Evolutionary conservation across 2,113 vertebrate genomes (phyloP).

Genomic region (Cynopterus brachyotis): DNA sequence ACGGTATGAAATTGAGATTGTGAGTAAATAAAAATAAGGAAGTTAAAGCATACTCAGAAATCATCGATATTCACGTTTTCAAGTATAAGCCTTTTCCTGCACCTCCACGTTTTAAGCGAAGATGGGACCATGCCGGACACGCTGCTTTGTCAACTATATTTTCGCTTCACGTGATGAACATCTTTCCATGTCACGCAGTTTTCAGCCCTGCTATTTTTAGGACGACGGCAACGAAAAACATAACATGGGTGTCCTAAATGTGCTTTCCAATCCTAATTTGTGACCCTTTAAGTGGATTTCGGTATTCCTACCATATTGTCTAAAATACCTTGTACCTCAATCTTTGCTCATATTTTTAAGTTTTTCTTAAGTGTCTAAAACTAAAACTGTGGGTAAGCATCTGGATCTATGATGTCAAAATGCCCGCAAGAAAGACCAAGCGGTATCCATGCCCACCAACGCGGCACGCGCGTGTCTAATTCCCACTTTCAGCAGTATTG

Average conservation of each 20-base stretch:
- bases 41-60: neutral
- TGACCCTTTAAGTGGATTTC: too few species aligned
- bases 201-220: neutral
- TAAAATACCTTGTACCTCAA: neutral
- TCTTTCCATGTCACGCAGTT: neutral
- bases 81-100: neutral
- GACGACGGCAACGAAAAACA: rapidly evolving
- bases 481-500: neutral
- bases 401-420: neutral
- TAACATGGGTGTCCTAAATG: too few species aligned
- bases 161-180: neutral
- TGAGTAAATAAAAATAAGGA: neutral
- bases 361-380: neutral
- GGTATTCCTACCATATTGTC: neutral
- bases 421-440: neutral
- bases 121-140: neutral
- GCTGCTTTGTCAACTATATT: neutral
- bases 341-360: neutral
- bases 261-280: neutral
- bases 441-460: rapidly evolving
- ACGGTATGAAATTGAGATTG: neutral
- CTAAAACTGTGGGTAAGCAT: neutral
- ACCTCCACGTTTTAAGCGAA: neutral
- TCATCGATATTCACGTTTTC: neutral
- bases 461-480: rapidly evolving